phyloP scores from a whole-genome alignment of 2,113 vertebrate genomes.

The Murina feae region DNA sequence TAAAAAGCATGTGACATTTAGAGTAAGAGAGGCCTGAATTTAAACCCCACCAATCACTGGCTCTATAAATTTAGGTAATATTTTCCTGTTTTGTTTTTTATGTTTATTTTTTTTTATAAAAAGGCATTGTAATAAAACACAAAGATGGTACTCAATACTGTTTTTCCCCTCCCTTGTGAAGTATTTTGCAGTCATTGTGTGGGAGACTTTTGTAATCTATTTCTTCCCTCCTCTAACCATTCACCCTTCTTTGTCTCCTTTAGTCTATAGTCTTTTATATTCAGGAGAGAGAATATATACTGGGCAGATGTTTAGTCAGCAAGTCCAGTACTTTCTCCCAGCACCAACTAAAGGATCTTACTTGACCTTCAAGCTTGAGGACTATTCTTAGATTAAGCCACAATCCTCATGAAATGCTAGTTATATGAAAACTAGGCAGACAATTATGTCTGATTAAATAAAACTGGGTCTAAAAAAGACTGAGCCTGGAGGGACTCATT shows the following conservation, averaged over 20 bases:
- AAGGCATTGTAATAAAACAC: neutral
- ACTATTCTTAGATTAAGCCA: neutral
- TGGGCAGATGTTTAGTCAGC: neutral
- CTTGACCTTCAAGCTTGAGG: neutral
- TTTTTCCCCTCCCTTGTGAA: neutral
- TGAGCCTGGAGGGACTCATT: neutral
- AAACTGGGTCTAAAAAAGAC: neutral
- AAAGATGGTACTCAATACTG: neutral
- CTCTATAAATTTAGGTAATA: neutral
- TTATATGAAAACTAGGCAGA: neutral
- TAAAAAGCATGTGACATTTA: neutral
- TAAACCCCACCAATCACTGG: neutral
- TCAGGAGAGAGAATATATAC: neutral
- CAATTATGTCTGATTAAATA: neutral
- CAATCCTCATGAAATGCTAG: neutral
- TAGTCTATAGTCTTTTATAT: neutral
- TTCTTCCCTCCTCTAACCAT: neutral
- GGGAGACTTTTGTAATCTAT: neutral
- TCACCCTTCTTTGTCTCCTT: neutral
- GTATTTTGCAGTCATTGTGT: neutral
- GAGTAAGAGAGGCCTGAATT: neutral
- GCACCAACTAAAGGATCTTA: neutral
- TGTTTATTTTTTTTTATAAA: neutral
- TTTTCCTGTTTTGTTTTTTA: neutral
- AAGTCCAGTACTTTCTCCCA: neutral